Percentiles rank a stretch among this genome's conserved stretches.
Conservation (phyloP, 2,888 invertebrate genomes). For the Gerris lacustris region DNA sequence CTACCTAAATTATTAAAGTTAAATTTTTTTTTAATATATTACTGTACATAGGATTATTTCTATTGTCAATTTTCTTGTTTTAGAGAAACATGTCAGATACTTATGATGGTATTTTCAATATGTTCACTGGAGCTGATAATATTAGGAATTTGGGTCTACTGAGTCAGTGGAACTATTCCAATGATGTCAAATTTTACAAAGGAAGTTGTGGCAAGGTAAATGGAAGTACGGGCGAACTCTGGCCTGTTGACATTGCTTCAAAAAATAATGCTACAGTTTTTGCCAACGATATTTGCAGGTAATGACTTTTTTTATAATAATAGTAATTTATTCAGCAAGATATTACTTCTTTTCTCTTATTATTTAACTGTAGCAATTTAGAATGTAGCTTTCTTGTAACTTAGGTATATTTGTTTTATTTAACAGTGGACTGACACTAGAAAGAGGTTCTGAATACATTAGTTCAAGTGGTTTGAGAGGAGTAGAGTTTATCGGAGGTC, state of each 20-base stretch:
- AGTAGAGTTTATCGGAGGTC: conserved; percentile 45
- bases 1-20: no score
- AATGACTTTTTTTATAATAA: not conserved
- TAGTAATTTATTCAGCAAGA: not conserved
- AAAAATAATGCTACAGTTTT: conserved; percentile 49
- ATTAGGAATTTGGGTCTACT: conserved; percentile 55
- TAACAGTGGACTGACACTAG: not conserved
- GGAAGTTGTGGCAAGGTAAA: conserved; percentile 48
- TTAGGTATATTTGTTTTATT: not conserved
- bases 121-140: conserved; percentile 55
- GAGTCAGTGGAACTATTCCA: conserved; percentile 56
- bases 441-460: not conserved
- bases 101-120: conserved; percentile 63
- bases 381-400: no score
- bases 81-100: conserved; percentile 63
- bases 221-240: conserved; percentile 71
- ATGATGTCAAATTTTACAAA: conserved; percentile 42
- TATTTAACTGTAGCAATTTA: no score
- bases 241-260: conserved; percentile 51
- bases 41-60: no score
- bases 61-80: conserved; percentile 9
- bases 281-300: conserved; percentile 62
- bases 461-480: conserved; percentile 38
- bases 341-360: not conserved
- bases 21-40: no score